These are phyloP conservation scores for Aphidius gifuensis DNA, from an alignment of 1,140 invertebrate species.

Conservation along the genomic window DNA sequence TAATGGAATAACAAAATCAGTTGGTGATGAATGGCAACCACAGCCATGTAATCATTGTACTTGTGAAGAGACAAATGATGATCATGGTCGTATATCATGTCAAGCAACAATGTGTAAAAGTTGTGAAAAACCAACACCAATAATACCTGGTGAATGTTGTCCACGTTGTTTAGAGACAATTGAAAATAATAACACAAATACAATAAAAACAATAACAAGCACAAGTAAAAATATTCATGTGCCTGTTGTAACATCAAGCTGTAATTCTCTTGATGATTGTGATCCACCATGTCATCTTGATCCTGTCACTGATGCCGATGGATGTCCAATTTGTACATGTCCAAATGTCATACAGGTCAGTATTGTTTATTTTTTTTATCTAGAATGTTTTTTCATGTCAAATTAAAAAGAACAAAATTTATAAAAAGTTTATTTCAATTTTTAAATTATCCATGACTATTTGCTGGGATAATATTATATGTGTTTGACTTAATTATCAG, in stretches of 20 bases:
- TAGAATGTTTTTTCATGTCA: no score
- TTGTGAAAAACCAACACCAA: constrained; percentile 38
- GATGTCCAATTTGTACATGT: constrained; percentile 41
- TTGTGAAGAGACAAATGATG: constrained; percentile 33
- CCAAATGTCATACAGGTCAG: constrained; percentile 22
- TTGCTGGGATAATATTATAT: no score
- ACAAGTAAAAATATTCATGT: not conserved
- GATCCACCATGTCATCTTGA: constrained; percentile 37
- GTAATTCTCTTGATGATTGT: constrained; percentile 31
- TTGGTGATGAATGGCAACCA: constrained; percentile 42
- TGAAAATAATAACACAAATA: constrained; percentile 23
- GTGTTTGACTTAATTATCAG: no score
- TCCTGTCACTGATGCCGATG: constrained; percentile 27
- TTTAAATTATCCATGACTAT: no score
- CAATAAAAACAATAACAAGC: not conserved
- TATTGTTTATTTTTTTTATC: constrained; percentile 6
- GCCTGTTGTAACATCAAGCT: constrained; percentile 20
- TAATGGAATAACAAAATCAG: constrained; percentile 26
- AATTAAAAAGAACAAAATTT: not conserved
- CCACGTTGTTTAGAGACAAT: constrained; percentile 35
- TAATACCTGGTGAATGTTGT: constrained; percentile 44
- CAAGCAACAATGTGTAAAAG: constrained; percentile 46
- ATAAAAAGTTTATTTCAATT: not conserved
- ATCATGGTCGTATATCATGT: constrained; percentile 34
- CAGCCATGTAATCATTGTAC: constrained; percentile 39